phyloP scores from a whole-genome alignment of 2,888 invertebrate genomes.

The Dyspetes luteomarginatus region DNA sequence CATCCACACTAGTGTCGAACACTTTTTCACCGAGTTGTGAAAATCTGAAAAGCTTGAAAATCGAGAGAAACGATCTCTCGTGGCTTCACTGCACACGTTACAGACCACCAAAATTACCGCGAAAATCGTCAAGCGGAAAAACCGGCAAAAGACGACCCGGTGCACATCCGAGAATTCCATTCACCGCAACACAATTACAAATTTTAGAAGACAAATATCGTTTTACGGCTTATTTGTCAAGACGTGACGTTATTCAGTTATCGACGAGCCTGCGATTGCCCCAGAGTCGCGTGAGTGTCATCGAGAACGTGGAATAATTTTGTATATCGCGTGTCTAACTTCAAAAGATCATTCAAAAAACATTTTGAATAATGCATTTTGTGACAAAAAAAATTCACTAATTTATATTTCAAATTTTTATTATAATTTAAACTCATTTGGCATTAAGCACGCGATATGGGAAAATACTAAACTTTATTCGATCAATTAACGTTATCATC shows the following conservation, averaged over 20 bases:
- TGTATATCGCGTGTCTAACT: conserved; percentile 20
- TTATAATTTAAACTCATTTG: not conserved
- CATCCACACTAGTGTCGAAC: not conserved
- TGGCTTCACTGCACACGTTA: conserved; percentile 91
- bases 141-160: conserved; percentile 75
- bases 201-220: conserved; percentile 89
- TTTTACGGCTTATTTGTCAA: conserved; percentile 88
- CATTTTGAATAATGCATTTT: not conserved
- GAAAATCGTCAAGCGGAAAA: conserved; percentile 83
- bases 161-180: conserved; percentile 87
- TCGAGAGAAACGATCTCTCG: conserved; percentile 71
- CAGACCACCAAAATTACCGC: conserved; percentile 88
- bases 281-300: conserved; percentile 88
- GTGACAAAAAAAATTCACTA: not conserved
- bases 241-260: conserved; percentile 87
- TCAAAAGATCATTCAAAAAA: not conserved
- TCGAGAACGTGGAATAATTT: too few species aligned
- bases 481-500: conserved; percentile 33
- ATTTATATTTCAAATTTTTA: not conserved
- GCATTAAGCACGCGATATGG: not conserved
- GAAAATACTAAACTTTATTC: not conserved
- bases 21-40: not conserved
- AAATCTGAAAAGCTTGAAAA: conserved; percentile 4
- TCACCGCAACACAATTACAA: conserved; percentile 88
- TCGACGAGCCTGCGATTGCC: conserved; percentile 87